A percentile compares a stretch with the other conserved stretches of the same genome.
phyloP scores from a whole-genome alignment of 2,113 vertebrate species.

The Caranx melampygus region DNA sequence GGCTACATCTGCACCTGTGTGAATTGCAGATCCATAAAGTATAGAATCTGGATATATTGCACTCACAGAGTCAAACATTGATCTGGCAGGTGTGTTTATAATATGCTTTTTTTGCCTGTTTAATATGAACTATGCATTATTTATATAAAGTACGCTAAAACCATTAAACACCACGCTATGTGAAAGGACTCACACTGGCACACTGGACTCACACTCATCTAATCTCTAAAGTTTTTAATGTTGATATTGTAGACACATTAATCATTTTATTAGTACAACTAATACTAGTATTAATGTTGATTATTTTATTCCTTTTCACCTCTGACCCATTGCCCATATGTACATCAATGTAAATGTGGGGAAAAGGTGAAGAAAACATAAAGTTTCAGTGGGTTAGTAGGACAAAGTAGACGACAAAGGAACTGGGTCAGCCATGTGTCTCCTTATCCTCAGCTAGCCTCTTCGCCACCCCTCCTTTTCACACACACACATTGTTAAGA shows the following conservation, averaged over 20 bases:
- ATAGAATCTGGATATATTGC: neutral
- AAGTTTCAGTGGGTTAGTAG: slow-evolving; percentile 54
- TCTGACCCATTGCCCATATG: neutral
- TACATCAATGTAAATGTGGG: slow-evolving; percentile 8
- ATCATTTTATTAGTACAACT: neutral
- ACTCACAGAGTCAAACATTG: neutral
- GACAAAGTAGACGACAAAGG: slow-evolving; percentile 51
- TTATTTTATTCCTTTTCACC: neutral
- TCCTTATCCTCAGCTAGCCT: slow-evolving; percentile 52
- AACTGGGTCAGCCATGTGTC: slow-evolving; percentile 69
- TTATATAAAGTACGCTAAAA: neutral
- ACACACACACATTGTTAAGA: slow-evolving; percentile 52
- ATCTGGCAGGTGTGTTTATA: too few relatives aligned
- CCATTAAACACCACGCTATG: neutral
- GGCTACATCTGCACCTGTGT: neutral
- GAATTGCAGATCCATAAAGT: neutral
- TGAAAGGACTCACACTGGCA: neutral
- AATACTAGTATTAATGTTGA: neutral
- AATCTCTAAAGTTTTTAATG: neutral
- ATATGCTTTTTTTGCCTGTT: too few relatives aligned
- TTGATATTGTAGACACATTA: neutral
- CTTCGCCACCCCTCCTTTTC: neutral
- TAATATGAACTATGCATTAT: too few relatives aligned
- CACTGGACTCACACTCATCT: too few relatives aligned
- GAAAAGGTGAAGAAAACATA: slow-evolving; percentile 35